phyloP scores from a whole-genome alignment of 2,797 vertebrate species.

The Carcharodon carcharias region DNA sequence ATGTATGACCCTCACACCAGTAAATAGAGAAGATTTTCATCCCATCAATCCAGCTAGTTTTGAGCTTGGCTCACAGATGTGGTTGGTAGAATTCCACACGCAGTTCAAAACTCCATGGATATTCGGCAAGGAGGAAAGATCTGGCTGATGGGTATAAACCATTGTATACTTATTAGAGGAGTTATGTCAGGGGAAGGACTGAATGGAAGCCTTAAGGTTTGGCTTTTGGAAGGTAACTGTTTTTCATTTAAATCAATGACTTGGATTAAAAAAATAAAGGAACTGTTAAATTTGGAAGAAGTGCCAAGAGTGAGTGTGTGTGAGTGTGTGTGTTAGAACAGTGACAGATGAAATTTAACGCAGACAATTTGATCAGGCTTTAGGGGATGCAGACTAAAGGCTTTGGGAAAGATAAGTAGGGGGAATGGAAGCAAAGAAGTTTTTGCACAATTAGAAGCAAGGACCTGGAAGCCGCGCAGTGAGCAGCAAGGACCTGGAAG shows the following conservation, averaged over 20 bases:
- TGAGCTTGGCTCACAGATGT: not conserved
- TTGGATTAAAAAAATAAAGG: not conserved
- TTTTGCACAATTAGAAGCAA: not conserved
- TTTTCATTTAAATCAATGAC: not conserved
- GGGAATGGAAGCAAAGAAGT: not conserved
- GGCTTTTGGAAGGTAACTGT: not conserved
- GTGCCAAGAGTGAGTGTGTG: no score
- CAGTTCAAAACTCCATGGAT: not conserved
- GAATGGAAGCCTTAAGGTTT: not conserved
- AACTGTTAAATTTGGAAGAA: not conserved
- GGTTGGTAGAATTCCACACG: not conserved
- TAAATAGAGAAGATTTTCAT: not conserved
- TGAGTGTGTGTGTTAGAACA: no score
- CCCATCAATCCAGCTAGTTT: not conserved
- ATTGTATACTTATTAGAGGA: no score
- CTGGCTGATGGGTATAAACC: not conserved
- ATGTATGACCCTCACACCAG: not conserved
- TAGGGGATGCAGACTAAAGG: not conserved
- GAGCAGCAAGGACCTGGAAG: no score
- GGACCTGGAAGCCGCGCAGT: no score
- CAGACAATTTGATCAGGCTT: not conserved
- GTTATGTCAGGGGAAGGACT: not conserved
- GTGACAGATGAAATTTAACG: not conserved
- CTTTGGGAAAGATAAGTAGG: not conserved
- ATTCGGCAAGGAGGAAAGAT: not conserved